Evolutionary conservation across 1,140 invertebrate genomes (phyloP), one percentile per base, ranked within the genome.

Genomic region (Pteromalus puparum): DNA sequence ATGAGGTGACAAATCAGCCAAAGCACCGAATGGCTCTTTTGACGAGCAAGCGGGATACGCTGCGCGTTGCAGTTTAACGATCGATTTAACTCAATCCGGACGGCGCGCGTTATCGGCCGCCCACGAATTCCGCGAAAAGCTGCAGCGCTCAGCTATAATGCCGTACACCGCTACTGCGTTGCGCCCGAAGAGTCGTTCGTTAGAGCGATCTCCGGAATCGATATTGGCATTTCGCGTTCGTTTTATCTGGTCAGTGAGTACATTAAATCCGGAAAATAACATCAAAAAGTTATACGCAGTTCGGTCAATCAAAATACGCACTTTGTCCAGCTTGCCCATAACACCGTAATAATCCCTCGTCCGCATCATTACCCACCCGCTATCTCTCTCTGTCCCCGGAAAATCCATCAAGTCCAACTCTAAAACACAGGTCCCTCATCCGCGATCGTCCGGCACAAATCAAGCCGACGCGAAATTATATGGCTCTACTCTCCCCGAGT

Each of bases 21-120:
- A 85, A 84, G 67, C 67, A 80, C 81, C 86, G 46, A 34, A 83
- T 61, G 70, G 83, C 82, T 87, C 87, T 83, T 73, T 79, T 76
- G n/a, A 42, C 76, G 79, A 38, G 68, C 65, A 82, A 5, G 34
- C 53, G 15, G 53, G 53, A 61, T 61, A 61, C n/a, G 53, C 53
- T 21, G 21, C 53, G 53, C 53, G 21, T 21, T 86, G 82, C 84
- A 86, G 80, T 87, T 87, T 87, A 86, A 81, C 83, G 85, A 86
- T 89, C 88, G 88, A 89, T 88, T 89, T 88, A 88, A 88, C 88
- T 88, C 83, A 84, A 87, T 89, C 83, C 84, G 74, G 21, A 61
- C 53, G 53, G 53, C 61, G 81, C 48, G 21, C 24, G 74, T 46
- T 81, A 76, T 26, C 34, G 34, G 74, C 2, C 38, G 48, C 9